Conservation (phyloP, 37 sponge, comb jelly and placozoan species). For the Petrosia ficiformis region DNA sequence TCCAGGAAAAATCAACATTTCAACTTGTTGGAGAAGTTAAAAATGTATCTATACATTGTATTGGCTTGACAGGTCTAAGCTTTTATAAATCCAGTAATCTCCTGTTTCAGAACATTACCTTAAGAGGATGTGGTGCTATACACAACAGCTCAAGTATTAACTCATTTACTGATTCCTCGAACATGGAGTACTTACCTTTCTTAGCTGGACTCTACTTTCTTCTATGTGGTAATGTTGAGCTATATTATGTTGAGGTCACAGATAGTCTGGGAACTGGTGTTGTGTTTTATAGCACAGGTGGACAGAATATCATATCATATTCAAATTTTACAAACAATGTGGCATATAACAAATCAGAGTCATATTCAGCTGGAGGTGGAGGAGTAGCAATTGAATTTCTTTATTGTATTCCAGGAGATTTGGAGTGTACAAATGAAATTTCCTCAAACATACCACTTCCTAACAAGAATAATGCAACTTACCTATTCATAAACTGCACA, state of each 20-base stretch:
- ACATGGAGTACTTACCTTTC: neutral
- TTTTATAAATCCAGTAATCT: slow-evolving; percentile 10
- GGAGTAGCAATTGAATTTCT: slow-evolving; percentile 54
- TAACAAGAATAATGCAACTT: slow-evolving; percentile 3
- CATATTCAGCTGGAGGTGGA: slow-evolving; percentile 26
- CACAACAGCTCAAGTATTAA: slow-evolving; percentile 13
- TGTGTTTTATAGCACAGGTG: slow-evolving; percentile 19
- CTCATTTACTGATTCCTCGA: neutral
- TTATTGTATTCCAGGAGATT: slow-evolving; percentile 55
- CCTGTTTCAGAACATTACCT: neutral
- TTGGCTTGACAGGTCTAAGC: slow-evolving; percentile 6
- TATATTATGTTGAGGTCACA: neutral
- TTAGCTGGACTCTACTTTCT: slow-evolving; percentile 12
- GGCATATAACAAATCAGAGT: neutral
- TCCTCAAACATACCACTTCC: neutral
- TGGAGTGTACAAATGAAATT: slow-evolving; percentile 6
- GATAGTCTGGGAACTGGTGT: slow-evolving; percentile 44
- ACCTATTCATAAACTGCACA: slow-evolving; percentile 23
- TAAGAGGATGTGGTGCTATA: slow-evolving; percentile 13
- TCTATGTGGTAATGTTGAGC: slow-evolving; percentile 3
- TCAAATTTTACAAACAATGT: slow-evolving; percentile 13
- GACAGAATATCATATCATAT: slow-evolving; percentile 11
- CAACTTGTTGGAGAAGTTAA: no score
- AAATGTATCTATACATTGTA: no score
- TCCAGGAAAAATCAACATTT: no score